These are phyloP conservation scores for Cecropterus lyciades DNA, from an alignment of 1,140 invertebrate genomes.

Conservation along the genomic window DNA sequence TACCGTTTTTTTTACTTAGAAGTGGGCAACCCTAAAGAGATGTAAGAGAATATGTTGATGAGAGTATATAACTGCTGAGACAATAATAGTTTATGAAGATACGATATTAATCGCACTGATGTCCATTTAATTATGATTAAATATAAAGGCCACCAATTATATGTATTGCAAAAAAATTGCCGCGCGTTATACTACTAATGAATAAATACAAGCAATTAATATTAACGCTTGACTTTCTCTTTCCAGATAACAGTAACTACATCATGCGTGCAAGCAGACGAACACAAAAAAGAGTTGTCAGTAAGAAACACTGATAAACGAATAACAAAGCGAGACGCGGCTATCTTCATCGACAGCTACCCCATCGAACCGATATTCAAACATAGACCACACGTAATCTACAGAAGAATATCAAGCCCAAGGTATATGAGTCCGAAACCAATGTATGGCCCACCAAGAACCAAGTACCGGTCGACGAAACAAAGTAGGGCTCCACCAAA, in stretches of 20 bases:
- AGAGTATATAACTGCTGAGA: too few relatives aligned
- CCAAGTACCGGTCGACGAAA: conserved; percentile 45
- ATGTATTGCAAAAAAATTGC: too few relatives aligned
- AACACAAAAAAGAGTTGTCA: conserved; percentile 39
- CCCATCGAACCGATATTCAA: conserved; percentile 51
- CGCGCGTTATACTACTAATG: too few relatives aligned
- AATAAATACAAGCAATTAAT: neutral
- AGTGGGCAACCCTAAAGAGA: too few relatives aligned
- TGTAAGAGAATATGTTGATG: too few relatives aligned
- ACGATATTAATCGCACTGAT: too few relatives aligned
- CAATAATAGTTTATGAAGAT: too few relatives aligned
- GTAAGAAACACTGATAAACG: conserved; percentile 44
- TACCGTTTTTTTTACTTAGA: too few relatives aligned
- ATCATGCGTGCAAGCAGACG: conserved; percentile 43
- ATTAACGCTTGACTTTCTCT: conserved; percentile 29
- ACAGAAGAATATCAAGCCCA: conserved; percentile 59
- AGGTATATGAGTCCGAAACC: conserved; percentile 54
- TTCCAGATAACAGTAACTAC: conserved; percentile 68
- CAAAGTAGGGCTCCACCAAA: conserved; percentile 45
- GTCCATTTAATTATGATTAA: too few relatives aligned
- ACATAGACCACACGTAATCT: conserved; percentile 61
- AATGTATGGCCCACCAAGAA: conserved; percentile 48
- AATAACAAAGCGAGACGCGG: conserved; percentile 59
- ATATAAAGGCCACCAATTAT: too few relatives aligned
- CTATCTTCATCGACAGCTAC: conserved; percentile 57